These are phyloP conservation scores for Hylomyscus alleni DNA, from an alignment of 2,797 vertebrate genomes.

Conservation along the genomic window DNA sequence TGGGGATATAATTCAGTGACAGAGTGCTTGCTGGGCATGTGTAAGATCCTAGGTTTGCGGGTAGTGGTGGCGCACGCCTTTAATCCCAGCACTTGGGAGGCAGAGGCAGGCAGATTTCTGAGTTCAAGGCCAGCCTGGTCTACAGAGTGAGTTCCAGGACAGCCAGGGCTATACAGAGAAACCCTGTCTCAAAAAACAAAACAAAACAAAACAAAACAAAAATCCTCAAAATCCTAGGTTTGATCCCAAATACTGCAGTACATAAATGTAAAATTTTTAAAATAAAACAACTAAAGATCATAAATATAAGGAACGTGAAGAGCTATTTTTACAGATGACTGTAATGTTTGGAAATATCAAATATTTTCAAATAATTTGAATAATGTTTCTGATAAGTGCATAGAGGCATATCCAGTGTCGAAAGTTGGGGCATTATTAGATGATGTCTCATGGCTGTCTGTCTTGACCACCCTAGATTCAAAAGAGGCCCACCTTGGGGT, in stretches of 20 bases:
- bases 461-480: not conserved
- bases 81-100: no score
- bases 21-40: no score
- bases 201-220: no score
- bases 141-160: no score
- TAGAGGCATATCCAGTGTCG: not conserved
- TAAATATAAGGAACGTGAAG: not conserved
- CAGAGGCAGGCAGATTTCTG: no score
- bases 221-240: no score
- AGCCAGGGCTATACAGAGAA: no score
- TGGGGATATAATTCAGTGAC: not conserved
- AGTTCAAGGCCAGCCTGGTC: no score
- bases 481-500: not conserved
- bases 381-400: not conserved
- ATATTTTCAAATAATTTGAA: not conserved
- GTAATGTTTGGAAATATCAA: not conserved
- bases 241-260: not conserved
- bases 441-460: not conserved
- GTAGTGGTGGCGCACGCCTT: no score
- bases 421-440: not conserved
- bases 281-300: not conserved
- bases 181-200: no score
- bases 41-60: no score
- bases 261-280: not conserved
- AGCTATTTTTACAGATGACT: slow-evolving; percentile 24